Conservation (phyloP, 92 coral and sea anemone genomes). For the Paragorgia papillata region DNA sequence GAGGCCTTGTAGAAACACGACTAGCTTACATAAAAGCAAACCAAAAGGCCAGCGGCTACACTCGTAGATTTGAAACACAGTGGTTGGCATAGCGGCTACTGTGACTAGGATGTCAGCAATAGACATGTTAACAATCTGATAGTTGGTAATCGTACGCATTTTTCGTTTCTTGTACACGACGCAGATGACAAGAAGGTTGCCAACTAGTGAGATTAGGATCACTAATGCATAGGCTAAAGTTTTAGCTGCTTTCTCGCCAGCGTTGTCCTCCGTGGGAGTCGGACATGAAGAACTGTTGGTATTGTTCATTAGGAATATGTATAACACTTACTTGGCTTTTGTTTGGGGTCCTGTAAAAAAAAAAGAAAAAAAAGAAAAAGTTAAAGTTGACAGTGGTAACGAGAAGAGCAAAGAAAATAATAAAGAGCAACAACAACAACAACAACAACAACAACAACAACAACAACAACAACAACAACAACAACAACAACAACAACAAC, state of each 20-base stretch:
- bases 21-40: constrained; percentile 21
- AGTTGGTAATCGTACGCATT: constrained; percentile 37
- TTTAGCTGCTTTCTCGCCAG: constrained; percentile 26
- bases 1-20: constrained; percentile 27
- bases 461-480: no score
- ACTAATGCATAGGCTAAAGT: constrained; percentile 39
- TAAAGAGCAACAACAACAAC: no score
- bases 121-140: constrained; percentile 41
- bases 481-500: no score
- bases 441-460: no score
- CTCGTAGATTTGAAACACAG: constrained; percentile 22
- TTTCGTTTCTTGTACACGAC: constrained; percentile 25
- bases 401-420: no score
- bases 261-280: neutral
- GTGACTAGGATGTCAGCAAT: constrained; percentile 26
- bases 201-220: constrained; percentile 13
- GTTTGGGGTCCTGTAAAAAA: neutral
- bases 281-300: constrained; percentile 13
- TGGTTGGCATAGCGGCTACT: constrained; percentile 24
- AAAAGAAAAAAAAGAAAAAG: neutral
- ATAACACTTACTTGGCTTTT: neutral
- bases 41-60: constrained; percentile 40
- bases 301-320: neutral
- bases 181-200: constrained; percentile 18
- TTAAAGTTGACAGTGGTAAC: no score